Evolutionary conservation across 2,797 vertebrate genomes (phyloP), one percentile per base, ranked within the genome.

Genomic region (Xyrichtys novacula): DNA sequence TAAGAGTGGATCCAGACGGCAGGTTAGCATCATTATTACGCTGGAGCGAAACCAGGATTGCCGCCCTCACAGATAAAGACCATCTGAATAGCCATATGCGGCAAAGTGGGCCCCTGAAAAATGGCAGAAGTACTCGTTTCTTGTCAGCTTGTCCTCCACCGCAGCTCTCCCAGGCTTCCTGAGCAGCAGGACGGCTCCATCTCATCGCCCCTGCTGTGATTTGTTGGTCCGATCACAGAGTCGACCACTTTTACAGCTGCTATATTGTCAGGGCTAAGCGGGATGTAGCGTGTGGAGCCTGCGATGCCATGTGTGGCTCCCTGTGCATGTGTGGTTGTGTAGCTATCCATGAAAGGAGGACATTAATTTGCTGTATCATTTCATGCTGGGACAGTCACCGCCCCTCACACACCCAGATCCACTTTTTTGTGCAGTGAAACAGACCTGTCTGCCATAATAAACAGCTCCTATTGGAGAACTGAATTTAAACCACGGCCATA

Each of bases 291-390:
- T 81, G 87, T 65, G 78, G 79, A 87, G 74, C 65, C n/a, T n/a
- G n/a, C 57, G 32, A 62, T 70, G 32, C 11, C 63, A 58, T 39
- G 78, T 75, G 86, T 81, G 67, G 77, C 75, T 85, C 40, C 40
- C 16, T 39, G 81, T 62, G 66, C 48, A 48, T 58, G 74, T 47
- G 77, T 54, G 60, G 60, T 83, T 83, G 87, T 85, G 88, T 60
- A 56, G 76, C 79, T 74, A 85, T 90, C 81, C 73, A 38, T 74
- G 84, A 91, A 88, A 93, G 88, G 86, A 88, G 88, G 87, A 92
- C 92, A 94, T 94, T 93, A 65, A 94, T 94, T 92, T 92, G 85
- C 89, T 85, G 90, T 90, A 92, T 93, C 88, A 89, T 92, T 91
- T 92, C 89, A 84, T 89, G 81, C 88, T 80, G 81, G 81, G 85